Conservation (phyloP, 2,797 vertebrate genomes). For the Ciconia nigra region DNA sequence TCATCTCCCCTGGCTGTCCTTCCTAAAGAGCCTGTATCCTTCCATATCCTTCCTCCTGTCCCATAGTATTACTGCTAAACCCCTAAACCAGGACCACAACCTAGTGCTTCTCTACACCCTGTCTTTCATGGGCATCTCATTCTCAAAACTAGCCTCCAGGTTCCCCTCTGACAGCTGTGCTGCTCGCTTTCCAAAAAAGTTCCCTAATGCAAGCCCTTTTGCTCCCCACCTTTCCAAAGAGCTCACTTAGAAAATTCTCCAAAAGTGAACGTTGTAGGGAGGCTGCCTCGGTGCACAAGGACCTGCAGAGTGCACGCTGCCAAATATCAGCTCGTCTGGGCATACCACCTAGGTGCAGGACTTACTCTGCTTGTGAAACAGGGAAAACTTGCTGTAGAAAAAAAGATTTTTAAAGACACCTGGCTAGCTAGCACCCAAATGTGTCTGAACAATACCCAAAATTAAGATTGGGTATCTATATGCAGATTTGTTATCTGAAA, state of each 20-base stretch:
- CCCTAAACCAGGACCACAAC: not conserved
- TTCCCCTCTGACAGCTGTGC: not conserved
- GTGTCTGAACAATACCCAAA: not conserved
- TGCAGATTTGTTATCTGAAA: not conserved
- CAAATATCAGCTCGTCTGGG: not conserved
- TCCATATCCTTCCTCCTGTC: not conserved
- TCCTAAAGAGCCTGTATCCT: too few species aligned
- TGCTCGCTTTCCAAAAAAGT: not conserved
- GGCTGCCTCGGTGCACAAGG: fast-evolving
- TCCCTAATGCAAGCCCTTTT: not conserved
- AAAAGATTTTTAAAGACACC: not conserved
- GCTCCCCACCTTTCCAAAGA: not conserved
- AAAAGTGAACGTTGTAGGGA: not conserved
- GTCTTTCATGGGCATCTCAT: not conserved
- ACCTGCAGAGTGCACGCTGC: not conserved
- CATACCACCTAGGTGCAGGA: not conserved
- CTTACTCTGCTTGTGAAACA: not conserved
- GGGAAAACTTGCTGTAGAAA: not conserved
- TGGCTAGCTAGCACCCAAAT: not conserved
- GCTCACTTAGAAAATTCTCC: not conserved
- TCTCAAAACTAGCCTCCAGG: not conserved
- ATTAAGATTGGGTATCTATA: not conserved
- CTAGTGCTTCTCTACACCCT: not conserved
- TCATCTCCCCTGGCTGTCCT: too few species aligned
- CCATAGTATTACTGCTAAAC: not conserved